Evolutionary conservation across 2,113 vertebrate genomes (phyloP).

Genomic region (Melanerpes aurifrons): DNA sequence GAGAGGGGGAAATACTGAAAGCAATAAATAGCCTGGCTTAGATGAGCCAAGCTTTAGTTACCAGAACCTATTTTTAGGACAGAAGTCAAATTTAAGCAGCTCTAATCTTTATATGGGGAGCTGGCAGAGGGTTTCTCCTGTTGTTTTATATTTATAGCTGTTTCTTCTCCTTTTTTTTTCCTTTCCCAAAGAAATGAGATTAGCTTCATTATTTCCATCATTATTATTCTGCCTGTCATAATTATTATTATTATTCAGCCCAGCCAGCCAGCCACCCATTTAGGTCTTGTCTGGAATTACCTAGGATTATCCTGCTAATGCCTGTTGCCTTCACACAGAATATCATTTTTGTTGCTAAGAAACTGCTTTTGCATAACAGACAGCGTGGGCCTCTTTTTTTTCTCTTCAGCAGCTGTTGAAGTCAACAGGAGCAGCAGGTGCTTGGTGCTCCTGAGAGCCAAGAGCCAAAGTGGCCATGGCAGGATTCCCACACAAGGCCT

Average conservation of each 20-base stretch:
- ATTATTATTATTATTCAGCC: constrained; percentile 6
- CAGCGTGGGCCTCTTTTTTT: neutral
- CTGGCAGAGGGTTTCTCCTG: neutral
- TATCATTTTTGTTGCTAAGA: constrained; percentile 62
- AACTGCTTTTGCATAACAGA: constrained; percentile 53
- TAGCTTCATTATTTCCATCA: constrained; percentile 9
- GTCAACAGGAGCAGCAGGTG: neutral
- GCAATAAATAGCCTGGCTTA: neutral
- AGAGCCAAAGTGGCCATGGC: neutral
- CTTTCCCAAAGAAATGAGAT: neutral
- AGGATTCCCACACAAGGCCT: neutral
- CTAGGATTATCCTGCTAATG: constrained; percentile 39
- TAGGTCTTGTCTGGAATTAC: constrained; percentile 46
- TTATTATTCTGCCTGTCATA: neutral
- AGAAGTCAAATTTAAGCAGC: neutral
- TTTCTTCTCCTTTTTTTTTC: neutral
- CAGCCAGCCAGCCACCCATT: neutral
- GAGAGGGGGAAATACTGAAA: neutral
- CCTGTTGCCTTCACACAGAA: constrained; percentile 1
- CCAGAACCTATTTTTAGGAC: neutral
- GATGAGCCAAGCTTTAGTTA: neutral
- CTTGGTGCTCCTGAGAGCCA: neutral
- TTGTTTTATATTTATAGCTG: constrained; percentile 26
- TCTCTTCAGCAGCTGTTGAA: neutral
- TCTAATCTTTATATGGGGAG: neutral